Evolutionary conservation across 2,113 vertebrate species (phyloP), one percentile per base, ranked within the genome.

Genomic region (Pluvianellus socialis): DNA sequence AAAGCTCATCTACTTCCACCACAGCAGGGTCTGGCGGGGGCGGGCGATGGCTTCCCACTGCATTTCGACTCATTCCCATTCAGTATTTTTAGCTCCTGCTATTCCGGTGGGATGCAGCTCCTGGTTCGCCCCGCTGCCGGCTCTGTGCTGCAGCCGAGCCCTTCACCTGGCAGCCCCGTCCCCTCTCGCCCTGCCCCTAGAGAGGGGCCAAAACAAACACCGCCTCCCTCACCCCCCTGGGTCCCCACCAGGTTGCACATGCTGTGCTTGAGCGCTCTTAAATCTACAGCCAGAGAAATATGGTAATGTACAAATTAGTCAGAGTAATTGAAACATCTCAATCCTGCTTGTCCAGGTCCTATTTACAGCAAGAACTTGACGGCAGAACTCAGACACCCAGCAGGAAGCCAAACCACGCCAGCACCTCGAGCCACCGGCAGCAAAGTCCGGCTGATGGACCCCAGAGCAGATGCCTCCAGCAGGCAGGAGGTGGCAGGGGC

Each of bases 391-490:
- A 35, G 66, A 38, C n/a, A 6, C 20, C 0, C 1, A 85, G 79
- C 42, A 68, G 77, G 52, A 72, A 85, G 44, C 5, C 27, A 63
- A 92, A 15, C 22, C 72, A 7, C 0, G 2, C 11, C 79, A 38
- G 75, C 71, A 28, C 32, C 55, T 40, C 1, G 5, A 74, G 12
- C 14, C 77, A 7, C 33, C 0, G 0, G 16, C 24, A 68, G 49
- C 0, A 3, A 70, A 7, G 30, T 18, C 23, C 0, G 6, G 59
- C 45, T 35, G 49, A 18, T 1, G 55, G 55, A 42, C 0, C 49
- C 5, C 11, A 2, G 62, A 50, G 38, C n/a, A 21, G 23, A 3
- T 1, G 8, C 49, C 61, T 7, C 2, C 1, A 7, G 24, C 0
- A 2, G 59, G 79, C 40, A 49, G 67, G 74, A 15, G 65, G 9